Percentiles rank a stretch among this genome's conserved stretches.
These are phyloP conservation scores for Lycopodina hypogea DNA, from an alignment of 37 sponge, comb jelly and placozoan species.

Conservation along the genomic window DNA sequence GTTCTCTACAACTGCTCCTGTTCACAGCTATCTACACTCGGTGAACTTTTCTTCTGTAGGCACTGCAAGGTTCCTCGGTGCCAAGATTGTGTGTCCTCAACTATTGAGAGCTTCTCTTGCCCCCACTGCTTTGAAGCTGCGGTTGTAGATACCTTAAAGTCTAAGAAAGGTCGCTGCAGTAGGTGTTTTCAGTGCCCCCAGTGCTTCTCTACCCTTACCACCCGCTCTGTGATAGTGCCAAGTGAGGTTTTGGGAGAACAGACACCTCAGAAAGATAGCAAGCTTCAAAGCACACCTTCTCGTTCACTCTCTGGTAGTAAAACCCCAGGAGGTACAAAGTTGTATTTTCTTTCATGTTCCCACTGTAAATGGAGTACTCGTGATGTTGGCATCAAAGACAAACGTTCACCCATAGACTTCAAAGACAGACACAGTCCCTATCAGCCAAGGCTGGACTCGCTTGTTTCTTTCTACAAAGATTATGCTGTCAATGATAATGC, in stretches of 20 bases:
- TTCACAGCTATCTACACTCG: conserved; percentile 26
- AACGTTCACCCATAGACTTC: conserved; percentile 62
- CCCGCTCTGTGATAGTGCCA: conserved; percentile 46
- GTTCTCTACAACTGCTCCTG: conserved; percentile 66
- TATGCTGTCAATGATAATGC: conserved; percentile 42
- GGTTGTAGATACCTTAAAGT: conserved; percentile 19
- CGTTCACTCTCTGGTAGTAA: background rate
- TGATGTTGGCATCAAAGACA: conserved; percentile 61
- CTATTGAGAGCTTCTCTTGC: conserved; percentile 56
- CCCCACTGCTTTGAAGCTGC: conserved; percentile 70
- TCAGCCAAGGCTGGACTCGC: conserved; percentile 26
- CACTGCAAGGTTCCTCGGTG: conserved; percentile 63
- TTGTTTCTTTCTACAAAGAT: conserved; percentile 56
- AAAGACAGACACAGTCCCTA: conserved; percentile 44
- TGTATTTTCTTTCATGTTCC: conserved; percentile 64
- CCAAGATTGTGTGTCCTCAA: conserved; percentile 55
- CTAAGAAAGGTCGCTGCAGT: conserved; percentile 49
- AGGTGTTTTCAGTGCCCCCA: conserved; percentile 70
- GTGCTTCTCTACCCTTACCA: conserved; percentile 49
- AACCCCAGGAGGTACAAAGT: conserved; percentile 59
- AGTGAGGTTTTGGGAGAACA: conserved; percentile 50
- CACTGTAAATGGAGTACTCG: conserved; percentile 76
- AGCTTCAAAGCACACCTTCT: background rate
- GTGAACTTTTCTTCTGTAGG: conserved; percentile 61
- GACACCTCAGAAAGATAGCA: conserved; percentile 20